These are phyloP conservation scores for Ectobius pallidus DNA, from an alignment of 2,888 invertebrate species.

Conservation along the genomic window DNA sequence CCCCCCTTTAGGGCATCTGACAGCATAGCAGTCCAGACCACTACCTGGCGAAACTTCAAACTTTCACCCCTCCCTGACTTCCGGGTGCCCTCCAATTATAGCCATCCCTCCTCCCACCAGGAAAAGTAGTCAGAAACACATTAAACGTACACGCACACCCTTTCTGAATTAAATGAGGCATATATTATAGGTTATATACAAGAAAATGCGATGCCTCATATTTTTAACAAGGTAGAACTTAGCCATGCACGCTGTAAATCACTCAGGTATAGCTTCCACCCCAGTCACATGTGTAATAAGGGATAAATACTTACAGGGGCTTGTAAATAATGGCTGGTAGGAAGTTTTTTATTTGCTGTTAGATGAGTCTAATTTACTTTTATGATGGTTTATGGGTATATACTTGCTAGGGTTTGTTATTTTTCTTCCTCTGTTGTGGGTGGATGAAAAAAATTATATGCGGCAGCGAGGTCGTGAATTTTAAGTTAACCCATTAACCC, in stretches of 20 bases:
- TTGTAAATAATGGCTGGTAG: conserved; percentile 10
- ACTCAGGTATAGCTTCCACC: neutral
- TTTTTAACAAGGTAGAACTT: neutral
- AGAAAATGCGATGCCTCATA: too few relatives aligned
- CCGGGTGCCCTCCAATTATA: conserved; percentile 10
- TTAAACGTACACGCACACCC: neutral
- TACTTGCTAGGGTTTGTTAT: neutral
- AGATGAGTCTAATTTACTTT: conserved; percentile 8
- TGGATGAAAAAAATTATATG: neutral
- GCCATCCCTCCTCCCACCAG: neutral
- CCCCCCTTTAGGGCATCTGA: too few relatives aligned
- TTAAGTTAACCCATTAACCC: conserved; percentile 14
- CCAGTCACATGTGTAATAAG: conserved; percentile 14
- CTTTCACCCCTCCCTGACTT: neutral
- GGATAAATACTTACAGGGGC: neutral
- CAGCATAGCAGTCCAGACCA: too few relatives aligned
- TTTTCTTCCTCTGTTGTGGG: too few relatives aligned
- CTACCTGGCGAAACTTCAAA: too few relatives aligned
- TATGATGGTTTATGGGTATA: conserved; percentile 13
- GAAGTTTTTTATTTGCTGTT: conserved; percentile 15
- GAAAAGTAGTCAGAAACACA: neutral
- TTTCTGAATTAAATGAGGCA: neutral
- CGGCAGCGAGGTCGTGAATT: conserved; percentile 1
- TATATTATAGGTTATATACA: neutral
- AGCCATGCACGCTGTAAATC: neutral